Evolutionary conservation across 30 jellyfish, hydroid and myxozoan genomes (phyloP), one percentile per base, ranked within the genome.

Genomic region (Pseudorhiza aurosa): DNA sequence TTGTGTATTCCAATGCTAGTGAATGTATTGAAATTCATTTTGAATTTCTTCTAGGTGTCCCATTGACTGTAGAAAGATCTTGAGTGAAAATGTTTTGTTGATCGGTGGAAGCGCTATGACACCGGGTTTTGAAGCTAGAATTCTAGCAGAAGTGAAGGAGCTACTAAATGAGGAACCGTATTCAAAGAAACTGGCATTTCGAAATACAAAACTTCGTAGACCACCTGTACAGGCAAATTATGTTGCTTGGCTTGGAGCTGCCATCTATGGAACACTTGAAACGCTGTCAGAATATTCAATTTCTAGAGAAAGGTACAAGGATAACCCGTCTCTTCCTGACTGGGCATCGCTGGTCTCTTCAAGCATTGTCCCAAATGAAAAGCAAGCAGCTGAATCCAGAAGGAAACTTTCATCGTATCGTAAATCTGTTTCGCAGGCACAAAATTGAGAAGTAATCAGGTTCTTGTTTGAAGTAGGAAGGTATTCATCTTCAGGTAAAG

Each of bases 171-270:
- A 77, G 22, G 97, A 68, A 4, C 36, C 67, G n/a, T 93, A 87
- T 64, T 50, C 57, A 10, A 58, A 87, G 30, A 86, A 82, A 46
- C 77, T 93, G 26, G 96, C 96, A 25, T 27, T 93, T 8, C 87
- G 71, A 58, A 81, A 44, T 2, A 57, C 87, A 27, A 75, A 81
- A 58, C 62, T 93, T 17, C 82, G 89, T 10, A 70, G 63, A 36
- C 88, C 95, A n/a, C 96, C 96, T 0, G 96, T 93, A 0, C 95
- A 90, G 10, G 96, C 96, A 27, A 93, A 93, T 68, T 93, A 82
- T 59, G 80, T 78, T 2, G 70, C 95, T 0, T 93, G 99, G 99
- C 91, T 77, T 25, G 99, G 99, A 31, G 99, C 96, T 40, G 97
- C 99, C 14, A 75, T 93, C 50, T 81, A 81, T 82, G 97, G 99